Base-by-base conservation (phyloP, 2,888 invertebrate species). In the Drosophila aldrichi region DNA sequence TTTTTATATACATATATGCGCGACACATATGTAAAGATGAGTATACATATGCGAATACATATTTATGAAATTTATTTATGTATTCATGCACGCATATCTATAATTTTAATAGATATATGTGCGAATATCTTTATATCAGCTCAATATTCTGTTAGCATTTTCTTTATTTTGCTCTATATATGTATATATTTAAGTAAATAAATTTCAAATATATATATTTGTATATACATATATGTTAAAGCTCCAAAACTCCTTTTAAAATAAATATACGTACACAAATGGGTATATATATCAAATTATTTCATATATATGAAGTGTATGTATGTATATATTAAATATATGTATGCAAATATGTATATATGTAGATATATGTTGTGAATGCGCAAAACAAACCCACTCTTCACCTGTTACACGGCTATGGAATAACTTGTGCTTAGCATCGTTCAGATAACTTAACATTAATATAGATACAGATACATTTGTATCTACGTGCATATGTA, bases 321-420 rank as follows among this genome's bases (percentile, higher is more conserved):
- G 22, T 44, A 22, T 44, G 22, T 44, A 44, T 22, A 22, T 20
- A 46, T 1, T 29, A 48, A n/a, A 48, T 10, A 46, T 46, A 46
- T 25, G 5, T 22, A 46, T 25, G 7, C 16, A 25, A 25, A n/a
- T 48, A 18, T n/a, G 14, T 12, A 29, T 29, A 6, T 29, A 29
- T 0, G 16, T 29, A 29, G 4, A 6, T 61, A 60, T 51, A 52
- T 65, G 65, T 59, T 72, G 69, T 83, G 74, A 83, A 81, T 83
- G 85, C 82, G 82, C 81, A 78, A 84, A 80, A 77, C 76, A 77
- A 77, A 70, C 82, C 82, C 84, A 80, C 77, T 84, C 75, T 87
- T 84, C 84, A 84, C 84, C 84, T 84, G 84, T 84, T 84, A 84
- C 84, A 80, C 87, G 76, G 74, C 70, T 69, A 56, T 62, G 57